Percentiles rank a stretch among this genome's conserved stretches.
Evolutionary conservation across 2,888 invertebrate genomes (phyloP).

Genomic region (Drosophila meridionalis): DNA sequence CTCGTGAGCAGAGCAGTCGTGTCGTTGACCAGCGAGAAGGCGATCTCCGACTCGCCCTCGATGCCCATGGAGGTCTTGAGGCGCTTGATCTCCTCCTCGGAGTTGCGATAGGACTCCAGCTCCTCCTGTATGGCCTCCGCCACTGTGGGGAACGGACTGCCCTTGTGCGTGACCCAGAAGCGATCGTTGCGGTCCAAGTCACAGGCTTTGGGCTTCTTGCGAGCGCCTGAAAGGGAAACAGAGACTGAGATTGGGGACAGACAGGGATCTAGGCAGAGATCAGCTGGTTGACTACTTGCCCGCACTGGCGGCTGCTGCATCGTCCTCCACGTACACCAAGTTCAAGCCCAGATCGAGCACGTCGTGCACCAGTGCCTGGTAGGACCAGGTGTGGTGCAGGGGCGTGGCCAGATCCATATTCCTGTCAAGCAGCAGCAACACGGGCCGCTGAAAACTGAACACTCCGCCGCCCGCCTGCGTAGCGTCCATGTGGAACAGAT

Average conservation of each 20-base stretch:
- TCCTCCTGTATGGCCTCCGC: conserved; percentile 99
- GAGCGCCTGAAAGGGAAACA: conserved; percentile 86
- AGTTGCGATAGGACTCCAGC: conserved; percentile 95
- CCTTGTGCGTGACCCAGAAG: conserved; percentile 97
- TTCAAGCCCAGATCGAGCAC: conserved; percentile 96
- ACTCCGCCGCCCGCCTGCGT: conserved; percentile 89
- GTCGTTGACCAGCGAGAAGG: conserved; percentile 94
- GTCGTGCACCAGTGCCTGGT: conserved; percentile 99
- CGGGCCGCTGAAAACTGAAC: conserved; percentile 95
- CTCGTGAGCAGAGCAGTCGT: conserved; percentile 97
- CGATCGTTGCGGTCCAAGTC: conserved; percentile 95
- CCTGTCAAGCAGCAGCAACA: conserved; percentile 96
- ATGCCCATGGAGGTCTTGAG: conserved; percentile 97
- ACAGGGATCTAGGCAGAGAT: too few relatives aligned
- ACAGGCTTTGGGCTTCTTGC: conserved; percentile 93
- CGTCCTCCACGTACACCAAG: conserved; percentile 90
- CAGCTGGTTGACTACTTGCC: conserved; percentile 44
- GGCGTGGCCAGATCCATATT: conserved; percentile 99
- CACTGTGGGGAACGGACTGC: conserved; percentile 96
- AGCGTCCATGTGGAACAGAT: conserved; percentile 95
- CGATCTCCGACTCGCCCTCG: conserved; percentile 94
- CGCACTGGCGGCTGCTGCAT: conserved; percentile 84
- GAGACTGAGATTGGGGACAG: too few relatives aligned
- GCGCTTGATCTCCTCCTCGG: conserved; percentile 98
- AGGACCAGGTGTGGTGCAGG: conserved; percentile 99